These are phyloP conservation scores for Dryadula phaetusa DNA, from an alignment of 2,888 invertebrate species.

Conservation along the genomic window DNA sequence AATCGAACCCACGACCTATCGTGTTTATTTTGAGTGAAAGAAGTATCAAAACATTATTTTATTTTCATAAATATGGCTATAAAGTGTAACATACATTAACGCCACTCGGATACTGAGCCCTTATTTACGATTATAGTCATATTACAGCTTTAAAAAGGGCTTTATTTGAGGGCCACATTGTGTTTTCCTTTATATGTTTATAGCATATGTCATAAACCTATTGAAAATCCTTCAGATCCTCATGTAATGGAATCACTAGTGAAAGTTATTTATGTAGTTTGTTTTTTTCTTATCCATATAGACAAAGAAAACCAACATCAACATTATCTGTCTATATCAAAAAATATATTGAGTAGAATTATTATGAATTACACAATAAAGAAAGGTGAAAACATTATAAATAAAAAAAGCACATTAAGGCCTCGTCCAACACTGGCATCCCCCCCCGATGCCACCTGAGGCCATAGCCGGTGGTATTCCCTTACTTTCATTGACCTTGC, in stretches of 20 bases:
- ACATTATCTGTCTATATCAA: no score
- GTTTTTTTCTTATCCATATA: not conserved
- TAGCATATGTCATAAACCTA: not conserved
- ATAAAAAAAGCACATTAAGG: no score
- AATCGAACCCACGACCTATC: no score
- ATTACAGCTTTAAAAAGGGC: not conserved
- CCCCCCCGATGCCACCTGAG: no score
- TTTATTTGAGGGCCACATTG: not conserved
- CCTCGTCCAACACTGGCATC: no score
- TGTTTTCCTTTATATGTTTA: conserved; percentile 1
- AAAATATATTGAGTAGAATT: no score
- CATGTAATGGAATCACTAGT: not conserved
- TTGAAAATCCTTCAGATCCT: not conserved
- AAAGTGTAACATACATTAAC: not conserved
- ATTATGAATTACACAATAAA: no score
- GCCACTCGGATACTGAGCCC: not conserved
- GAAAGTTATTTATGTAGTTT: not conserved
- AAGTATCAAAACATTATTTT: not conserved
- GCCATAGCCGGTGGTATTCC: no score
- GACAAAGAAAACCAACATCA: no score
- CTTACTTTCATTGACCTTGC: no score
- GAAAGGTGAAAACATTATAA: no score
- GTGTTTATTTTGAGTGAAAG: no score
- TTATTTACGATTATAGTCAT: conserved; percentile 2
- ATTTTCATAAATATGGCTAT: not conserved